Evolutionary conservation across 2,113 vertebrate species (phyloP).

Genomic region (Paedocypris sp.): DNA sequence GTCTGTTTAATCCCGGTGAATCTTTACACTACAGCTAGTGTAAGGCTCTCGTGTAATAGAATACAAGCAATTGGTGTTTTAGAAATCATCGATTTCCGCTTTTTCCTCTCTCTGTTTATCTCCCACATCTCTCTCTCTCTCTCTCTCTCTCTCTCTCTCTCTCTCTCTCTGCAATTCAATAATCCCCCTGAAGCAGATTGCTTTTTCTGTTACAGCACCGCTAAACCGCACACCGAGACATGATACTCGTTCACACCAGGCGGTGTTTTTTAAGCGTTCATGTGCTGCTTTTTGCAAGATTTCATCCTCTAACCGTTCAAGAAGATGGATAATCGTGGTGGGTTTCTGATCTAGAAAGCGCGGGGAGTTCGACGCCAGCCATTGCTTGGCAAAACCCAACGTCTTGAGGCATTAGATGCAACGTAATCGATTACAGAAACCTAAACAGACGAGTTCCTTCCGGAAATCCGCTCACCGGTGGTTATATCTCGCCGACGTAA

Average conservation of each 20-base stretch:
- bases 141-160: conserved; percentile 1
- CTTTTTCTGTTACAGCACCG: conserved; percentile 5
- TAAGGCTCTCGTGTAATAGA: conserved; percentile 13
- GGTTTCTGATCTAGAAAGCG: conserved; percentile 1
- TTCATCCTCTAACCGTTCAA: conserved; percentile 12
- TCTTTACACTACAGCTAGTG: not conserved
- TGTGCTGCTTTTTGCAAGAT: not conserved
- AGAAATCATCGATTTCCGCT: conserved; percentile 26
- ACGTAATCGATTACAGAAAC: not conserved
- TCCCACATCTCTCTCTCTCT: conserved; percentile 1
- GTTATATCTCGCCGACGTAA: no score
- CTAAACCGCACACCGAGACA: conserved; percentile 15
- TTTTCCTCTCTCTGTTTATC: not conserved
- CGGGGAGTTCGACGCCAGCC: not conserved
- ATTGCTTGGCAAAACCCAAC: not conserved
- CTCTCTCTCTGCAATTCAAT: conserved; percentile 24
- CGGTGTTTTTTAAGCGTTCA: conserved; percentile 10
- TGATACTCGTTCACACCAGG: conserved; percentile 2
- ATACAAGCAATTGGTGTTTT: conserved; percentile 21
- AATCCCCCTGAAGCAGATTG: conserved; percentile 30
- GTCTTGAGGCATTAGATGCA: not conserved
- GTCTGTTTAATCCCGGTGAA: not conserved
- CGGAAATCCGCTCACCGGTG: no score
- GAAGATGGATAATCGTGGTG: conserved; percentile 8
- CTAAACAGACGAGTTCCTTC: not conserved